Conservation (phyloP, 2,888 invertebrate genomes). For the Metopia argyrocephala region DNA sequence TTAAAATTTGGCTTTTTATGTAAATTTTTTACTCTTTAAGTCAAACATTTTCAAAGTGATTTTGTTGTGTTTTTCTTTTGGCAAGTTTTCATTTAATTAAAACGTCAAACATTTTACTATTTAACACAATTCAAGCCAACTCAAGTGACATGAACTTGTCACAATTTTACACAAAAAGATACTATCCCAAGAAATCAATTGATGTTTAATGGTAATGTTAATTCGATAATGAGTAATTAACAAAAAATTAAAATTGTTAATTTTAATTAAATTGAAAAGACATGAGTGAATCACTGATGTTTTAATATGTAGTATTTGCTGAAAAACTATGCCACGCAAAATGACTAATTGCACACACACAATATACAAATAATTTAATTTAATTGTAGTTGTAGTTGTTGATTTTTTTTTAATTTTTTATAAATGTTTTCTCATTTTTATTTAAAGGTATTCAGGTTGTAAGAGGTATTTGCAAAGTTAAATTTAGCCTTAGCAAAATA, state of each 20-base stretch:
- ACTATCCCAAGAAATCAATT: conserved; percentile 34
- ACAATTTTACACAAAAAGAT: conserved; percentile 43
- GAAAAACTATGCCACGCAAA: conserved; percentile 39
- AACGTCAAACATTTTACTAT: conserved; percentile 21
- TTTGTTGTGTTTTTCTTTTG: not conserved
- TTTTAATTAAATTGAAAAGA: not conserved
- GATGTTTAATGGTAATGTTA: conserved; percentile 23
- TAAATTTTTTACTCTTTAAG: too few relatives aligned
- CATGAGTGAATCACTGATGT: not conserved
- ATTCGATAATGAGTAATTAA: conserved; percentile 37
- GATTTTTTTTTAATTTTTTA: conserved; percentile 15
- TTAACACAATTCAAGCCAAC: conserved; percentile 31
- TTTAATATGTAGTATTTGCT: conserved; percentile 22
- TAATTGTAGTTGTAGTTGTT: conserved; percentile 1
- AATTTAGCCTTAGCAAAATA: conserved; percentile 42
- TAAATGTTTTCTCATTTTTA: not conserved
- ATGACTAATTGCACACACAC: conserved; percentile 53
- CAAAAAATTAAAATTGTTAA: conserved; percentile 12
- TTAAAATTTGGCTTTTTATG: too few relatives aligned
- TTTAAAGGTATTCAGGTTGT: conserved; percentile 55
- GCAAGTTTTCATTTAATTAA: not conserved
- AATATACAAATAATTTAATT: not conserved
- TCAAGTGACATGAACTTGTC: conserved; percentile 60
- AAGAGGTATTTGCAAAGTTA: conserved; percentile 19
- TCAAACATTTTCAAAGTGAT: conserved; percentile 7